These are phyloP conservation scores for Cryptosula pallasiana DNA, from an alignment of 2,888 invertebrate genomes.

Conservation along the genomic window DNA sequence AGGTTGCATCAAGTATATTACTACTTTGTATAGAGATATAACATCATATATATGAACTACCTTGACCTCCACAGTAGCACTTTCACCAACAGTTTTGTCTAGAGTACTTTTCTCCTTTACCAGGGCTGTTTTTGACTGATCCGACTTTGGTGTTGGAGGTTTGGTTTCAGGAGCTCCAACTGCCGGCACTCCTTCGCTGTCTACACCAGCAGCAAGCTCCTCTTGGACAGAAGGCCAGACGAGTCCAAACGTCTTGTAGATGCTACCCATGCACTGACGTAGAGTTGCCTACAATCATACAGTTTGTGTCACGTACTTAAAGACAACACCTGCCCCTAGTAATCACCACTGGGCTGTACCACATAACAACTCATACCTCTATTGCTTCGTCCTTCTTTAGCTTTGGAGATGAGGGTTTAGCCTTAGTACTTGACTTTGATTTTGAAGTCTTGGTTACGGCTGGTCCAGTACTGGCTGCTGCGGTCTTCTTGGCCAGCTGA, in stretches of 20 bases:
- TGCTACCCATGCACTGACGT: constrained; percentile 41
- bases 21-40: background rate
- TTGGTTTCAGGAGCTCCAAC: constrained; percentile 6
- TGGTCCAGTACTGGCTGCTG: constrained; percentile 19
- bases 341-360: no score
- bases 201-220: background rate
- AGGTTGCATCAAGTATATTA: background rate
- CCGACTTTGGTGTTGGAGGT: constrained; percentile 15
- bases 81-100: background rate
- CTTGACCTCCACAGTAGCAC: background rate
- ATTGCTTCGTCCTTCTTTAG: constrained; percentile 41
- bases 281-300: constrained; percentile 35
- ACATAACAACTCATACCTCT: constrained; percentile 33
- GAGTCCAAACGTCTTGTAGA: constrained; percentile 27
- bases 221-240: constrained; percentile 22
- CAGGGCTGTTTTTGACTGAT: background rate
- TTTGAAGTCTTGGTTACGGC: constrained; percentile 31
- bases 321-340: no score
- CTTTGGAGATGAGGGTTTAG: constrained; percentile 41
- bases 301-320: no score
- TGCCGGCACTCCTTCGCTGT: background rate
- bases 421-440: constrained; percentile 28
- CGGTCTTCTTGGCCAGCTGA: constrained; percentile 27
- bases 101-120: background rate
- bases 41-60: background rate